phyloP scores from a whole-genome alignment of 2,888 invertebrate species.

The Bedellia somnulentella region DNA sequence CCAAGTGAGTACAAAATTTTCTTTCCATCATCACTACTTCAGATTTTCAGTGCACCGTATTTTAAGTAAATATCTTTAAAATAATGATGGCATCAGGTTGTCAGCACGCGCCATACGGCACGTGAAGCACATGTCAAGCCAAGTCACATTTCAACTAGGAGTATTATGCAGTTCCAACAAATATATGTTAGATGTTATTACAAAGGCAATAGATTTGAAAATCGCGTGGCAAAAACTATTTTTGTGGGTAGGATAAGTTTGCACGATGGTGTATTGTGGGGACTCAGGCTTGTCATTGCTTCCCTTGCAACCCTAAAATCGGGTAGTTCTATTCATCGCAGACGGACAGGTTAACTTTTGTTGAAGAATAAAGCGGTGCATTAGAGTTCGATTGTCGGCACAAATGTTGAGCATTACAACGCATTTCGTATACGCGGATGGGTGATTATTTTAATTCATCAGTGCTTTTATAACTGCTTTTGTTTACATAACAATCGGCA shows the following conservation, averaged over 20 bases:
- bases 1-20: too few species aligned
- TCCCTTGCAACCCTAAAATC: constrained; percentile 57
- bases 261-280: constrained; percentile 30
- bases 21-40: too few species aligned
- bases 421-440: constrained; percentile 37
- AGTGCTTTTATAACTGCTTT: constrained; percentile 19
- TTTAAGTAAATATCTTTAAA: constrained; percentile 31
- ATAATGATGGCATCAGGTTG: constrained; percentile 39
- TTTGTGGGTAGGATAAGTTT: constrained; percentile 10
- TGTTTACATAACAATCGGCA: constrained; percentile 5
- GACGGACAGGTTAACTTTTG: constrained; percentile 59
- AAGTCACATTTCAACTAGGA: constrained; percentile 14
- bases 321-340: constrained; percentile 40
- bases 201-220: constrained; percentile 13
- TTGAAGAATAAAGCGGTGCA: constrained; percentile 50
- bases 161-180: neutral
- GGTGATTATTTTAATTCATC: constrained; percentile 29
- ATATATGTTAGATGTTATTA: constrained; percentile 9
- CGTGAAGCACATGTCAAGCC: constrained; percentile 41
- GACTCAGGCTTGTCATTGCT: constrained; percentile 52
- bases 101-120: constrained; percentile 43
- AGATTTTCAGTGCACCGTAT: too few species aligned
- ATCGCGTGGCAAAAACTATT: constrained; percentile 8
- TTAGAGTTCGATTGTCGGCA: constrained; percentile 53
- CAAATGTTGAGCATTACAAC: constrained; percentile 55